A percentile compares a stretch with the other conserved stretches of the same genome.
phyloP scores from a whole-genome alignment of 2,888 invertebrate genomes.

The Sarcophaga carnaria region DNA sequence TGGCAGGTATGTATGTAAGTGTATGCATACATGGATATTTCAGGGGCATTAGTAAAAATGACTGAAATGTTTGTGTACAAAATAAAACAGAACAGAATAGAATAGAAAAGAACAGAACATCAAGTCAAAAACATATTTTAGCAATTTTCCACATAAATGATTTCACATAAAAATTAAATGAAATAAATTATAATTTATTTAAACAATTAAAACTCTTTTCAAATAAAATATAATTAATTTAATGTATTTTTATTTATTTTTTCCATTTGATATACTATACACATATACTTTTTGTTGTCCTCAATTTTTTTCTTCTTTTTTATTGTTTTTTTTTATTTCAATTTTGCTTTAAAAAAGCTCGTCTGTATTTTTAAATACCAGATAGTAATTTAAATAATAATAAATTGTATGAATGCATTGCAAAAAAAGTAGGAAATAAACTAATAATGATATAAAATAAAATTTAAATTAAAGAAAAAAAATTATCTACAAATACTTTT shows the following conservation, averaged over 20 bases:
- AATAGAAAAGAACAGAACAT: conserved; percentile 75
- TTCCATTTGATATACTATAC: background rate
- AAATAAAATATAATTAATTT: conserved; percentile 67
- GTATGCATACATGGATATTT: background rate
- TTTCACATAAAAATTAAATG: conserved; percentile 50
- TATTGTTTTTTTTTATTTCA: conserved; percentile 25
- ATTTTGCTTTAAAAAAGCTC: background rate
- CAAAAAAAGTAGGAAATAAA: conserved; percentile 6
- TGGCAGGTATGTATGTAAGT: background rate
- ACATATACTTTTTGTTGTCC: background rate
- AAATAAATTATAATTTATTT: conserved; percentile 63
- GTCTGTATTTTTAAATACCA: conserved; percentile 30
- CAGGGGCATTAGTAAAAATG: background rate
- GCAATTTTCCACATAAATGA: conserved; percentile 69
- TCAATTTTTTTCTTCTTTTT: conserved; percentile 7
- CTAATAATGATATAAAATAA: conserved; percentile 32
- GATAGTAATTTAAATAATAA: conserved; percentile 58
- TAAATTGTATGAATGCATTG: conserved; percentile 42
- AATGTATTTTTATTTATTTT: conserved; percentile 55
- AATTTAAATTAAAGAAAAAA: conserved; percentile 23
- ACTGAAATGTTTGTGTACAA: conserved; percentile 11
- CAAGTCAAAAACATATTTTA: conserved; percentile 79
- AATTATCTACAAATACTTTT: background rate
- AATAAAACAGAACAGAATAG: conserved; percentile 5
- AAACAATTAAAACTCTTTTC: conserved; percentile 68